Conservation (phyloP, 2,888 invertebrate genomes). For the Psococerastis gibbosa region DNA sequence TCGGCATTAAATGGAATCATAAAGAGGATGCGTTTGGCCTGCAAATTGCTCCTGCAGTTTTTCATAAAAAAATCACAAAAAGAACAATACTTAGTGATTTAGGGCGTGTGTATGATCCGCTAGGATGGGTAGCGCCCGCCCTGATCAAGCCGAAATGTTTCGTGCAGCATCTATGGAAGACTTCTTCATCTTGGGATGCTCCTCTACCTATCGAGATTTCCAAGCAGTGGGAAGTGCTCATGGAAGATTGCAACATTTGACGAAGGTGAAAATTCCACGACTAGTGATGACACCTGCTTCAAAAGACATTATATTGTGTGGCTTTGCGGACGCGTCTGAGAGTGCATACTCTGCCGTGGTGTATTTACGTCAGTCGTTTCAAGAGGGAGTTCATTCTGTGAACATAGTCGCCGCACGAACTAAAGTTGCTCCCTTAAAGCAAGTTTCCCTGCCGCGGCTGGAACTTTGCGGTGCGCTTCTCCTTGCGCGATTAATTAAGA, state of each 20-base stretch:
- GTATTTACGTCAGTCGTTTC: neutral
- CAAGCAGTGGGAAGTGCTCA: no score
- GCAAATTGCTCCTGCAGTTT: neutral
- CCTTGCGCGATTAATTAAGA: no score
- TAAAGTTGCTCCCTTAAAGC: constrained; percentile 13
- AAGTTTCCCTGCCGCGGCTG: constrained; percentile 13
- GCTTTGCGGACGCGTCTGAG: neutral
- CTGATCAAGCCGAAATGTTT: neutral
- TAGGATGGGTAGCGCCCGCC: neutral
- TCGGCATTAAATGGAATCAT: neutral
- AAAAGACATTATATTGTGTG: neutral
- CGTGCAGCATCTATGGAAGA: neutral
- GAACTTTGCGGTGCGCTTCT: constrained; percentile 12
- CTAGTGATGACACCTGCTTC: neutral
- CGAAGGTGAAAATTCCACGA: neutral
- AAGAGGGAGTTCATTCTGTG: neutral
- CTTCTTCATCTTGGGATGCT: neutral
- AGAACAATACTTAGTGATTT: no score
- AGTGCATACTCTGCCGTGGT: neutral
- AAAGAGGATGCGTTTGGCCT: neutral
- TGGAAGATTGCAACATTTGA: no score
- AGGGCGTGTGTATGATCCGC: neutral
- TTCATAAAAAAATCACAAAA: neutral
- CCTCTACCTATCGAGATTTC: neutral
- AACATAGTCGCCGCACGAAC: constrained; percentile 9